A percentile compares a stretch with the other conserved stretches of the same genome.
Evolutionary conservation across 2,113 vertebrate genomes (phyloP).

Genomic region (Nothocercus nigrocapillus): DNA sequence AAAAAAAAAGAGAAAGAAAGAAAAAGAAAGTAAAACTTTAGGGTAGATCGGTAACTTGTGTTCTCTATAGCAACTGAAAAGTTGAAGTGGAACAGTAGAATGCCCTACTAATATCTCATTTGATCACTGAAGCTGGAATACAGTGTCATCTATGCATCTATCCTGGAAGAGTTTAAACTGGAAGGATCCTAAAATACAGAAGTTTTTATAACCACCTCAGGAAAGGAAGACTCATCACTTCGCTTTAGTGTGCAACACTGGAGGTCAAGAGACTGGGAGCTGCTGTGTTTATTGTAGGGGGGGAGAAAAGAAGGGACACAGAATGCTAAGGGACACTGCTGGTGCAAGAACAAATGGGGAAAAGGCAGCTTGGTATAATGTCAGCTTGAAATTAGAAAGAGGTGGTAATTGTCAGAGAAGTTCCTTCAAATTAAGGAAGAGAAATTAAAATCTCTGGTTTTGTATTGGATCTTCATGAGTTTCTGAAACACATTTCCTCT

Average conservation of each 20-base stretch:
- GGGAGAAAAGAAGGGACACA: background rate
- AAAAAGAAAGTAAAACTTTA: background rate
- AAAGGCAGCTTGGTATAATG: background rate
- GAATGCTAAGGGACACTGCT: background rate
- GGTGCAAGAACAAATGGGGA: background rate
- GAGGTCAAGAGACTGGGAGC: background rate
- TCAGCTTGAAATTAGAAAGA: background rate
- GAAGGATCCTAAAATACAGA: background rate
- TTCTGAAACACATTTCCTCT: background rate
- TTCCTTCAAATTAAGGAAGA: background rate
- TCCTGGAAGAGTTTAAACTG: background rate
- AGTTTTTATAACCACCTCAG: background rate
- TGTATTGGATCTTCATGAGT: background rate
- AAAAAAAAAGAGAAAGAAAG: too few species aligned
- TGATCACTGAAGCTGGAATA: background rate
- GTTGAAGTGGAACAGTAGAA: background rate
- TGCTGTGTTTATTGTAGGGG: background rate
- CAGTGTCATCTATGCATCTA: background rate
- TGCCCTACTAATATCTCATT: background rate
- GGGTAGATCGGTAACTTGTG: background rate
- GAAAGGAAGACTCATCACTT: background rate
- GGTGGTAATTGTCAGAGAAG: background rate
- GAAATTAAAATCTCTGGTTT: background rate
- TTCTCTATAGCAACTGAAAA: background rate
- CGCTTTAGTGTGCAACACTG: background rate